phyloP scores from a whole-genome alignment of 2,113 vertebrate species.

The Gnathonemus longibarbis region DNA sequence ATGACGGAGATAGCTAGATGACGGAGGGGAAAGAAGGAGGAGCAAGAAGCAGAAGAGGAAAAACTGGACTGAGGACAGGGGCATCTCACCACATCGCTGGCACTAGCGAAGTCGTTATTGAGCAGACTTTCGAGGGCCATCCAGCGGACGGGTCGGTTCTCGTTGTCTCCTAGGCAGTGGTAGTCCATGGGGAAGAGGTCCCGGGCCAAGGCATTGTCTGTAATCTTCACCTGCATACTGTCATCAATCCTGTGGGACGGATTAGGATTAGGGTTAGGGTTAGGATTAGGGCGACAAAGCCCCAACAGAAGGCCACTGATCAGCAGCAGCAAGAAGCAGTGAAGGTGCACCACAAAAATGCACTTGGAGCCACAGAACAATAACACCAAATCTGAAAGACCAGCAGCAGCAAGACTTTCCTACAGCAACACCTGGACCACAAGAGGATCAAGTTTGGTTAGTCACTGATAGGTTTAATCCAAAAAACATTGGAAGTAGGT shows the following conservation, averaged over 20 bases:
- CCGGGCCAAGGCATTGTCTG: slow-evolving; percentile 91
- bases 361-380: not conserved
- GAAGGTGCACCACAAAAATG: not conserved
- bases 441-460: not conserved
- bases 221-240: slow-evolving; percentile 97
- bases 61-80: not conserved
- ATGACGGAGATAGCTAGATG: not conserved
- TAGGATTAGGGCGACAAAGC: not conserved
- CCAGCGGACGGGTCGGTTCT: slow-evolving; percentile 94
- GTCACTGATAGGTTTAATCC: not conserved
- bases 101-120: slow-evolving; percentile 93
- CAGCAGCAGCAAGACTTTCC: not conserved
- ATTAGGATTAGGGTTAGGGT: not conserved
- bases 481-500: not conserved
- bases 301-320: not conserved
- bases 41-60: not conserved
- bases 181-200: slow-evolving; percentile 99
- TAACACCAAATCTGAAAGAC: not conserved
- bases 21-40: not conserved
- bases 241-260: slow-evolving; percentile 81
- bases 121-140: slow-evolving; percentile 97
- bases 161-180: slow-evolving; percentile 96
- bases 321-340: not conserved
- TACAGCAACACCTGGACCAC: not conserved
- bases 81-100: slow-evolving; percentile 88